These are phyloP conservation scores for Aurelia sp. DNA, from an alignment of 30 jellyfish, hydroid and myxozoan genomes.

Conservation along the genomic window DNA sequence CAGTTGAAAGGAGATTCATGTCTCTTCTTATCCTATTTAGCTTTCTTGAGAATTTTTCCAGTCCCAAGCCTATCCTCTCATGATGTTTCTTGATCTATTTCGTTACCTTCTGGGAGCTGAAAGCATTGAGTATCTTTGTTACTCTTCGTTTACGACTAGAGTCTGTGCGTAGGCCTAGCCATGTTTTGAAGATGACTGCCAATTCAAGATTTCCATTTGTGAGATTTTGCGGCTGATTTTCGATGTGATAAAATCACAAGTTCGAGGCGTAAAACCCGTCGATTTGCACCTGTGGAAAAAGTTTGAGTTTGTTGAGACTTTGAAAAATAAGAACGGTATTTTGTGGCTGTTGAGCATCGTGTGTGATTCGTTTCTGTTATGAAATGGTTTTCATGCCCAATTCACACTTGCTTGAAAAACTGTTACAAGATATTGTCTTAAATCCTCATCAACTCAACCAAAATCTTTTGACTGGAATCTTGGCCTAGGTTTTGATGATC, in stretches of 20 bases:
- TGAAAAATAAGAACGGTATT: neutral
- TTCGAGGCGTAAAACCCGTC: slow-evolving; percentile 40
- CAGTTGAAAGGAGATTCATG: too few species aligned
- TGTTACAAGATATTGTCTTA: neutral
- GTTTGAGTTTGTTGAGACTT: neutral
- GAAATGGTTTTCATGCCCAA: slow-evolving; percentile 16
- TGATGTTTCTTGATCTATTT: too few species aligned
- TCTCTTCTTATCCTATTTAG: too few species aligned
- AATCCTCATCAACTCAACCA: neutral
- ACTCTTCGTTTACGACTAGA: too few species aligned
- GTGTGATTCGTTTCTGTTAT: slow-evolving; percentile 26
- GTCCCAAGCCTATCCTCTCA: too few species aligned
- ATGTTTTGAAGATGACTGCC: slow-evolving; percentile 5
- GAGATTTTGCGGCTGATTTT: slow-evolving; percentile 34
- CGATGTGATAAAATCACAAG: slow-evolving; percentile 19
- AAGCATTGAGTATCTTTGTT: too few species aligned
- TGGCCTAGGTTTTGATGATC: too few species aligned
- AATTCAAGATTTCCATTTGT: slow-evolving; percentile 6
- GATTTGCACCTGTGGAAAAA: slow-evolving; percentile 37
- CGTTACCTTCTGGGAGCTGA: too few species aligned
- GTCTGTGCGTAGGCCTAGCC: neutral
- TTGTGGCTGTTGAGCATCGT: slow-evolving; percentile 47
- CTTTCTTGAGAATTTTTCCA: too few species aligned
- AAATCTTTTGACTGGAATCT: too few species aligned
- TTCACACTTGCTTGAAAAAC: slow-evolving; percentile 13